These are phyloP conservation scores for Bufo gargarizans DNA, from an alignment of 2,113 vertebrate genomes.

Conservation along the genomic window DNA sequence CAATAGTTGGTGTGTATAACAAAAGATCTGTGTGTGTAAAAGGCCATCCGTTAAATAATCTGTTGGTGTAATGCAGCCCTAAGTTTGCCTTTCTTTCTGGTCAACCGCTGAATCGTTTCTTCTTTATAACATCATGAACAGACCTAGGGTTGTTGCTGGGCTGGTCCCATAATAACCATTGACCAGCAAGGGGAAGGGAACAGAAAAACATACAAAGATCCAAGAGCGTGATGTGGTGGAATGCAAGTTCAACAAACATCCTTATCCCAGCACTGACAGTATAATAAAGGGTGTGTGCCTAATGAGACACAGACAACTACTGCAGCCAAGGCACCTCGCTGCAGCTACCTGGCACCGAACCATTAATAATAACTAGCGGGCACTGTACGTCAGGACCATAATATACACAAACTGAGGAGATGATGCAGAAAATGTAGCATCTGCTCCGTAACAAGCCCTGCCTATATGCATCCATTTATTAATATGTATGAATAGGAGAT, in stretches of 20 bases:
- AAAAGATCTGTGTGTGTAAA: no score
- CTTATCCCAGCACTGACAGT: slow-evolving; percentile 5
- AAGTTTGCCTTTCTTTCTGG: not conserved
- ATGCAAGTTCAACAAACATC: slow-evolving; percentile 39
- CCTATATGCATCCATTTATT: not conserved
- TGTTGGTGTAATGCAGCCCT: no score
- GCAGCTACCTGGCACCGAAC: slow-evolving; percentile 7
- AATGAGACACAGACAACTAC: not conserved
- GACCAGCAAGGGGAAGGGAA: not conserved
- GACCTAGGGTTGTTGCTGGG: slow-evolving; percentile 7
- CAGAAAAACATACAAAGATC: slow-evolving; percentile 7
- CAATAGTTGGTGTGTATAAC: no score
- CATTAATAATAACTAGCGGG: not conserved
- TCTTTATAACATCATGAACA: slow-evolving; percentile 13
- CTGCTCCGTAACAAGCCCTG: not conserved
- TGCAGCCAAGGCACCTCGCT: not conserved
- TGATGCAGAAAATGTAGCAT: not conserved
- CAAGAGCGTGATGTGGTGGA: slow-evolving; percentile 25
- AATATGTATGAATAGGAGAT: not conserved
- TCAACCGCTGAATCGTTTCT: slow-evolving; percentile 14
- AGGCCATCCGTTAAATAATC: no score
- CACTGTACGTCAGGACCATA: not conserved
- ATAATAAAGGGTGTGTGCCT: slow-evolving; percentile 35
- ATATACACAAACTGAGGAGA: not conserved
- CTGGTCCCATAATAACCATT: slow-evolving; percentile 7